phyloP scores from a whole-genome alignment of 2,113 vertebrate genomes.

The Phaethon lepturus region DNA sequence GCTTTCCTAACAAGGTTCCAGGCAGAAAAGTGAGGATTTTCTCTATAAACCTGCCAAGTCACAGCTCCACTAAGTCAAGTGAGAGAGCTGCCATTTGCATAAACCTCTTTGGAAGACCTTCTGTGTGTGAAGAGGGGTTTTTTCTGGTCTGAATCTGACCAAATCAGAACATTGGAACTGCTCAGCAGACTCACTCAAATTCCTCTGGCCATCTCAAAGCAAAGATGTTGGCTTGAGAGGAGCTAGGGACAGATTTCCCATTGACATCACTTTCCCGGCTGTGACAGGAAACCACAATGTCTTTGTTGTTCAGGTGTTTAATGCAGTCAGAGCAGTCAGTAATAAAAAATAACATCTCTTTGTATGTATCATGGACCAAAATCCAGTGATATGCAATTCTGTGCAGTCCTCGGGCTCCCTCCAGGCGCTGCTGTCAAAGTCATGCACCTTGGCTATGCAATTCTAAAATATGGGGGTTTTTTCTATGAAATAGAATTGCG shows the following conservation, averaged over 20 bases:
- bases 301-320: conserved; percentile 61
- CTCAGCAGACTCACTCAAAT: neutral
- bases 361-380: neutral
- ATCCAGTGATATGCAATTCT: neutral
- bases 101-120: neutral
- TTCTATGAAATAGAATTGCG: neutral
- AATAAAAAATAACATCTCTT: conserved; percentile 32
- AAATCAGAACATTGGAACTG: neutral
- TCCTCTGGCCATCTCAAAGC: neutral
- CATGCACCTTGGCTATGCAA: neutral
- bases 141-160: neutral
- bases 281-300: neutral
- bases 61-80: neutral
- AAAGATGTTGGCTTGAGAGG: conserved; percentile 11
- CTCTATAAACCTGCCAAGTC: neutral
- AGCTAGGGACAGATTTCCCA: conserved; percentile 23
- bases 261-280: neutral
- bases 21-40: neutral
- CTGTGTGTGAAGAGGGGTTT: neutral
- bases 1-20: neutral
- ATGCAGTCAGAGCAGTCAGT: neutral
- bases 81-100: neutral
- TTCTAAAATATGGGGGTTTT: neutral
- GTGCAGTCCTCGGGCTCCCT: neutral
- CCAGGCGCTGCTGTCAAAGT: neutral